Percentiles rank a stretch among this genome's conserved stretches.
Conservation (phyloP, 2,113 vertebrate genomes). For the Acrocephalus arundinaceus region DNA sequence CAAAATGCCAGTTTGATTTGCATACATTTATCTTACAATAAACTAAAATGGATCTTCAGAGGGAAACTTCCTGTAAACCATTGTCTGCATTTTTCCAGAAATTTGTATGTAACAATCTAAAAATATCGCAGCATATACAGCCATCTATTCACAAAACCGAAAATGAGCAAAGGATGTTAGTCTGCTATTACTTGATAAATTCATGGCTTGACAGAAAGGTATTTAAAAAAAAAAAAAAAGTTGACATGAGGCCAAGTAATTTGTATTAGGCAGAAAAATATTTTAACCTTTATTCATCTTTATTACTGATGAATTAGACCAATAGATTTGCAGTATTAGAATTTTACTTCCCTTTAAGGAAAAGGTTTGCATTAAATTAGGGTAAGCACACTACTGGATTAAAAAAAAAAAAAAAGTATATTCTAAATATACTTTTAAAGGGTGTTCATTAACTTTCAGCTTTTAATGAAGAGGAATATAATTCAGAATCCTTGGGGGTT, state of each 20-base stretch:
- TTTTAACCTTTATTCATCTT: neutral
- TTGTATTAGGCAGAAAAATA: neutral
- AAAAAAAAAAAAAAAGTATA: neutral
- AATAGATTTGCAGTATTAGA: neutral
- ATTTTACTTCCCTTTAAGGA: neutral
- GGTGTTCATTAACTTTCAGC: neutral
- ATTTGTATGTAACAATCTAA: neutral
- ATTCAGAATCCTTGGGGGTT: neutral
- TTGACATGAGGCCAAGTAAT: neutral
- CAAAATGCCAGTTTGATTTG: neutral
- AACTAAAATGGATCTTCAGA: constrained; percentile 23
- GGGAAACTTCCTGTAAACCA: neutral
- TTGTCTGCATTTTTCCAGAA: neutral
- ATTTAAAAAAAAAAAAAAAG: neutral
- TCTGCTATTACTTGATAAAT: neutral
- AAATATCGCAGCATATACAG: neutral
- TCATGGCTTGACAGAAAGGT: neutral
- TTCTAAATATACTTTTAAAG: neutral
- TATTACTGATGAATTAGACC: neutral
- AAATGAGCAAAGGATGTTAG: neutral
- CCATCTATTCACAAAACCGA: neutral
- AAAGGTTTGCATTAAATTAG: neutral
- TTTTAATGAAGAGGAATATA: neutral
- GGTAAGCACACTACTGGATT: neutral
- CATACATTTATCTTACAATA: neutral